Evolutionary conservation across 2,797 vertebrate species (phyloP), one percentile per base, ranked within the genome.

Genomic region (Vireo griseus): DNA sequence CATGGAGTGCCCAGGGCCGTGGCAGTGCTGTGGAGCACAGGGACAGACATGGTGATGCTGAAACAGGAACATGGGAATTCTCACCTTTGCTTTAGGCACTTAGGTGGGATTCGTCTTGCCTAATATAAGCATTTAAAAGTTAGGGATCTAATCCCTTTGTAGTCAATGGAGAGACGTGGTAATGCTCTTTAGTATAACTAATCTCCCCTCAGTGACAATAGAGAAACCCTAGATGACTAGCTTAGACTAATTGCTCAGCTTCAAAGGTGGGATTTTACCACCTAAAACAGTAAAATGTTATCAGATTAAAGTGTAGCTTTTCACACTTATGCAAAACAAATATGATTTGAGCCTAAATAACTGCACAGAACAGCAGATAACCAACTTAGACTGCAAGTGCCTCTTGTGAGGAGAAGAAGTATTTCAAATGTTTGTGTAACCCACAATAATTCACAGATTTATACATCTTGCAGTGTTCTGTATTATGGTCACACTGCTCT

Each of bases 101-200:
- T 20, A 33, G 57, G 85, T 83, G 68, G 22, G 22, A 74, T 86
- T 68, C 61, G 1, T 91, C 42, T 72, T 90, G 68, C 57, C 45
- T 80, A 28, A 71, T 47, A 18, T 15, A 69, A 31, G 31, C 90
- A 83, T 75, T 68, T 72, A 58, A 75, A 94, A 95, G 74, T 91
- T 88, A 62, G 58, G 73, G 31, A 78, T 65, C 54, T 95, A 88
- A 94, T 92, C 87, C 69, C 69, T 62, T 77, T 50, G 47, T 51
- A 88, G 79, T 66, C 72, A 91, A 72, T 15, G 62, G 61, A 77
- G 57, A 83, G 61, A 80, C 16, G 9, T 88, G 61, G 82, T 91
- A 96, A 94, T 94, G 58, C 91, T 94, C 76, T 93, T 94, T 90
- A 84, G 85, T 84, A 68, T 83, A 95, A 91, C 91, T 94, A 93